These are phyloP conservation scores for Sphaerophoria taeniata DNA, from an alignment of 2,888 invertebrate genomes.

Conservation along the genomic window DNA sequence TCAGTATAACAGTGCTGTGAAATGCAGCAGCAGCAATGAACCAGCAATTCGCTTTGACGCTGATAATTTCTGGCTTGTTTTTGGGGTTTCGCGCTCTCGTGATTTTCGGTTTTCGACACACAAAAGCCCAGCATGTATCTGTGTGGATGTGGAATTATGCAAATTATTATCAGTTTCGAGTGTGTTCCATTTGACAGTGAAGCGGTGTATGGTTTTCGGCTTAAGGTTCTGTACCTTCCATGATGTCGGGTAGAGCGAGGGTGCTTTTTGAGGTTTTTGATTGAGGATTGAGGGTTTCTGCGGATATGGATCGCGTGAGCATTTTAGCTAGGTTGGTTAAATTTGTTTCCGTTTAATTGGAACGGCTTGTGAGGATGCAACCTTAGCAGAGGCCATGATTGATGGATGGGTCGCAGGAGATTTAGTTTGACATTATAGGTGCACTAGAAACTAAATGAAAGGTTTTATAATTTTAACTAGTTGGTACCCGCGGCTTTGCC, in stretches of 20 bases:
- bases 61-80: slow-evolving; percentile 60
- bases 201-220: slow-evolving; percentile 20
- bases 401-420: not conserved
- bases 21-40: not conserved
- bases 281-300: slow-evolving; percentile 18
- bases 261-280: not conserved
- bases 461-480: too few species aligned
- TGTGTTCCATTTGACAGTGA: slow-evolving; percentile 38
- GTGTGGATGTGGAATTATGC: slow-evolving; percentile 47
- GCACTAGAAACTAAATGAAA: slow-evolving; percentile 6
- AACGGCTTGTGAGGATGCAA: slow-evolving; percentile 16
- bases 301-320: not conserved
- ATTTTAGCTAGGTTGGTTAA: slow-evolving; percentile 6
- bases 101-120: slow-evolving; percentile 42
- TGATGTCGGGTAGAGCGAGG: not conserved
- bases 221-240: not conserved
- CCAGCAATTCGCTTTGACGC: slow-evolving; percentile 33
- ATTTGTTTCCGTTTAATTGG: slow-evolving; percentile 29
- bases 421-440: slow-evolving; percentile 37
- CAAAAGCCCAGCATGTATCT: slow-evolving; percentile 19
- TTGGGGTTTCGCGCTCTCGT: slow-evolving; percentile 38
- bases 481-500: too few species aligned
- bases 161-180: slow-evolving; percentile 47
- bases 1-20: not conserved
- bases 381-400: slow-evolving; percentile 6